Evolutionary conservation across 2,888 invertebrate genomes (phyloP), one percentile per base, ranked within the genome.

Genomic region (Crematogaster levior): DNA sequence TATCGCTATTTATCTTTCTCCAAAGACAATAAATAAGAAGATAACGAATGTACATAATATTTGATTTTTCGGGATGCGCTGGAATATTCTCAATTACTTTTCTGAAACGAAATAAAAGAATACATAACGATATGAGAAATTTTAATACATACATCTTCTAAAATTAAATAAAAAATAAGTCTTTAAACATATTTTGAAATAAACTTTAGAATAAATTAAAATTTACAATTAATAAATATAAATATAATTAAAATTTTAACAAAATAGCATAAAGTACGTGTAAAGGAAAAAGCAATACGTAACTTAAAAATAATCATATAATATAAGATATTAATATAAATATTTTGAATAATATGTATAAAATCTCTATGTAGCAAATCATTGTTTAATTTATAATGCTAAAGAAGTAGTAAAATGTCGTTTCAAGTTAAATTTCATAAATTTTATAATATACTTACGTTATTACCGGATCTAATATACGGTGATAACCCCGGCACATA

Each of bases 21-120:
- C 94, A 94, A 48, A 94, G 89, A 81, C 92, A 92, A 88, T 93
- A 94, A 63, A 91, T 91, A 34, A 94, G 91, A 83, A 94, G 89
- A 79, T 92, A 94, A 61, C 94, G 92, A 82, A 93, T 90, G 84
- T 93, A 94, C 92, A 93, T 90, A 81, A 82, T 82, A 81, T 91
- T 91, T 85, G 89, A 87, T 73, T n/a, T n/a, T n/a, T 90, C 87
- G 53, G 94, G 93, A 83, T 91, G 90, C 7, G 84, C 58, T 10
- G 92, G 91, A 85, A 93, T 86, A 77, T 82, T 91, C 83, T 90
- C 91, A 72, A 93, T 89, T 85, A 94, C 86, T 90, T 93, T 94
- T 84, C 95, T 94, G 89, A 21, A 91, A 89, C 53, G 68, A 79
- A 83, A 74, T 63, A 75, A n/a, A 58, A 79, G n/a, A 18, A 56